phyloP scores from a whole-genome alignment of 2,888 invertebrate genomes.

The Amorpha juglandis region DNA sequence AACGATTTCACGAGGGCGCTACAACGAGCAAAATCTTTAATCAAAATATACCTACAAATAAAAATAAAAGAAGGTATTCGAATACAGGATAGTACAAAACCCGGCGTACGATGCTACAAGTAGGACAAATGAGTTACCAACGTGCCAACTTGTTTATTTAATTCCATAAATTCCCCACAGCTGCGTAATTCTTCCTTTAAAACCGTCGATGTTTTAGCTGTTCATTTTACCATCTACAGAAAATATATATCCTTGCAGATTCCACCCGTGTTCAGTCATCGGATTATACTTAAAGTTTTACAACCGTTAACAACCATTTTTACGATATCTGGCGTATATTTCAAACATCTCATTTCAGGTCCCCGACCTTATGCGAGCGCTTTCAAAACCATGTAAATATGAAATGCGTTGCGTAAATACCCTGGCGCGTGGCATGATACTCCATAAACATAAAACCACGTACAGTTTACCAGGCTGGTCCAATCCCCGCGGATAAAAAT shows the following conservation, averaged over 20 bases:
- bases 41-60: no score
- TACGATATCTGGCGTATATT: slow-evolving; percentile 41
- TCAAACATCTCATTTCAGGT: not conserved
- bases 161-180: not conserved
- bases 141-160: not conserved
- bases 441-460: slow-evolving; percentile 64
- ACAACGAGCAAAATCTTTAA: no score
- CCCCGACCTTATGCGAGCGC: not conserved
- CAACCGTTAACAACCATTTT: slow-evolving; percentile 37
- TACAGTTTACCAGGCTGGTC: slow-evolving; percentile 48
- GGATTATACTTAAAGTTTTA: slow-evolving; percentile 15
- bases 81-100: no score
- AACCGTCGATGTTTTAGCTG: not conserved
- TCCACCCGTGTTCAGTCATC: slow-evolving; percentile 1
- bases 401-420: slow-evolving; percentile 56
- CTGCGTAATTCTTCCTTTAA: not conserved
- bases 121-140: not conserved
- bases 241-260: slow-evolving; percentile 20
- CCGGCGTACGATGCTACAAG: no score
- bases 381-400: slow-evolving; percentile 47
- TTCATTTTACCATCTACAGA: not conserved
- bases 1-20: no score
- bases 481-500: no score
- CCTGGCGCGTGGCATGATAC: slow-evolving; percentile 44
- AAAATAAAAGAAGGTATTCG: no score